phyloP scores from a whole-genome alignment of 2,888 invertebrate species.

The Dynastes hyllus region DNA sequence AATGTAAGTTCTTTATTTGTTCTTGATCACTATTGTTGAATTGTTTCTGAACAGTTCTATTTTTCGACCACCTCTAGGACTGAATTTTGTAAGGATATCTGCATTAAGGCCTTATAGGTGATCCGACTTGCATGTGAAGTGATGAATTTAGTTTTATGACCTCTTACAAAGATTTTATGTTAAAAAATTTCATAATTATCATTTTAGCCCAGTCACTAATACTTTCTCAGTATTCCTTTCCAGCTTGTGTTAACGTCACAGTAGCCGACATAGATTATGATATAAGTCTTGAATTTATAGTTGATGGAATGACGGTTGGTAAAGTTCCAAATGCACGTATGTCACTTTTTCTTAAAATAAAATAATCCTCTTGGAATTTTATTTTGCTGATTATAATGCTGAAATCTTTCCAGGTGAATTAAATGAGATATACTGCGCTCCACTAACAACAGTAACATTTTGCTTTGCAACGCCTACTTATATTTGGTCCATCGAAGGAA shows the following conservation, averaged over 20 bases:
- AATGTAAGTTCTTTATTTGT: too few relatives aligned
- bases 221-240: background rate
- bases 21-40: too few relatives aligned
- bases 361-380: background rate
- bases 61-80: too few relatives aligned
- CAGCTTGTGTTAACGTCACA: background rate
- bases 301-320: background rate
- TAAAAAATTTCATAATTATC: background rate
- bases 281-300: background rate
- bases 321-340: background rate
- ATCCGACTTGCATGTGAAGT: too few relatives aligned
- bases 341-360: background rate
- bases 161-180: too few relatives aligned
- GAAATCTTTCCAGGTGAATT: background rate
- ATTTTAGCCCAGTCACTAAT: background rate
- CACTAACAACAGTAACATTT: constrained; percentile 10
- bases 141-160: too few relatives aligned
- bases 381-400: background rate
- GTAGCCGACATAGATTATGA: background rate
- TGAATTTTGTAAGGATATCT: too few relatives aligned
- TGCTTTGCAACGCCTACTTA: background rate
- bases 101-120: too few relatives aligned
- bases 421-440: background rate
- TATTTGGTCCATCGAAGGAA: background rate
- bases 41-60: too few relatives aligned